Evolutionary conservation across 2,888 invertebrate genomes (phyloP).

Genomic region (Phlogophora meticulosa): DNA sequence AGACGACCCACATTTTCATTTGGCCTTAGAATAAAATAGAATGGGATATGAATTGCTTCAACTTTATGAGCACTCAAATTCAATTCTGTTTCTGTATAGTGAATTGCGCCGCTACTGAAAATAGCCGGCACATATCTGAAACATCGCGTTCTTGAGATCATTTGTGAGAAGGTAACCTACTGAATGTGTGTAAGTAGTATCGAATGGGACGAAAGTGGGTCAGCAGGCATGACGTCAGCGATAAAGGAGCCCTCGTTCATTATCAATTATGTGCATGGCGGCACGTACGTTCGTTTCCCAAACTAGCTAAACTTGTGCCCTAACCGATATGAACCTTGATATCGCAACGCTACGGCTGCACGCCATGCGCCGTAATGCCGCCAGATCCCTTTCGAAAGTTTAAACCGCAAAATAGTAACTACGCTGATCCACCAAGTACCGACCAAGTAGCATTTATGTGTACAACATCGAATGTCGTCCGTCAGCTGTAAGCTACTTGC

Average conservation of each 20-base stretch:
- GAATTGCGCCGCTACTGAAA: conserved; percentile 70
- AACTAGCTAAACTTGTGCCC: conserved; percentile 53
- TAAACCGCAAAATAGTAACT: conserved; percentile 14
- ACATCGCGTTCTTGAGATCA: conserved; percentile 78
- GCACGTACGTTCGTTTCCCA: conserved; percentile 51
- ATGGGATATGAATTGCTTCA: conserved; percentile 68
- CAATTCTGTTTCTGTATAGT: conserved; percentile 68
- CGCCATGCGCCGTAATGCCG: conserved; percentile 26
- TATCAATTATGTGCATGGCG: conserved; percentile 82
- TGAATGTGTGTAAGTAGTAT: conserved; percentile 80
- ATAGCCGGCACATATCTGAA: conserved; percentile 74
- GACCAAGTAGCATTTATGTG: conserved; percentile 9
- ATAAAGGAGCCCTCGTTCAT: conserved; percentile 87
- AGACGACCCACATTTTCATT: conserved; percentile 67
- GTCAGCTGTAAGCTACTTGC: conserved; percentile 28
- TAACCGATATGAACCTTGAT: conserved; percentile 44
- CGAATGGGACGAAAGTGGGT: conserved; percentile 87
- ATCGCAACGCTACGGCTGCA: conserved; percentile 30
- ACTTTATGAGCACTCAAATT: conserved; percentile 71
- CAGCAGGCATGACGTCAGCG: conserved; percentile 88
- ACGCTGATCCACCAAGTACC: conserved; percentile 17
- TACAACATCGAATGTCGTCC: conserved; percentile 20
- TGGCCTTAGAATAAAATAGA: conserved; percentile 74
- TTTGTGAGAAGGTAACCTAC: conserved; percentile 67
- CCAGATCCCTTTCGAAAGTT: conserved; percentile 53